These are phyloP conservation scores for Pterophyllum scalare DNA, from an alignment of 2,113 vertebrate species.

Conservation along the genomic window DNA sequence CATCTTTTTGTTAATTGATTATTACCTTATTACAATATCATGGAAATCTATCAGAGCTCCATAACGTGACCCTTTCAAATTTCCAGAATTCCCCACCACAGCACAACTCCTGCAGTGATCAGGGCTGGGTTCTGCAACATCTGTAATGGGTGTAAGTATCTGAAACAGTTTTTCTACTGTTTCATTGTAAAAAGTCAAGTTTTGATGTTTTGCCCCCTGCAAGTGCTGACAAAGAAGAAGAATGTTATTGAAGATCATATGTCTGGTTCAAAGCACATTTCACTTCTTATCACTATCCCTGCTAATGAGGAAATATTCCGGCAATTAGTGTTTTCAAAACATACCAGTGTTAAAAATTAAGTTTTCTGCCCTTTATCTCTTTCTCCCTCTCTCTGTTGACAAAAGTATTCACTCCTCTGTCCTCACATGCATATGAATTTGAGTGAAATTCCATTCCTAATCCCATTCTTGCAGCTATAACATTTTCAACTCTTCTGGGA, in stretches of 20 bases:
- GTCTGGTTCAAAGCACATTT: neutral
- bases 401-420: too few species aligned
- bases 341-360: too few species aligned
- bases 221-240: constrained; percentile 1
- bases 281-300: neutral
- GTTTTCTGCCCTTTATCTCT: too few species aligned
- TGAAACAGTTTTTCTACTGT: constrained; percentile 81
- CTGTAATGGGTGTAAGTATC: constrained; percentile 74
- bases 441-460: too few species aligned
- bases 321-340: too few species aligned
- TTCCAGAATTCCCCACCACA: constrained; percentile 90
- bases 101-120: constrained; percentile 84
- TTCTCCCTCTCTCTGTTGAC: too few species aligned
- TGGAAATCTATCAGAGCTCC: constrained; percentile 85
- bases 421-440: too few species aligned
- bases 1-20: neutral
- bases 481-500: too few species aligned
- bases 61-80: constrained; percentile 83
- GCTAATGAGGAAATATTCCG: neutral
- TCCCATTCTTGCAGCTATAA: too few species aligned
- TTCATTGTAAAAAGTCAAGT: neutral
- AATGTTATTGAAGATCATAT: neutral
- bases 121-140: constrained; percentile 53
- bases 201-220: constrained; percentile 42
- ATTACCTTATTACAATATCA: constrained; percentile 86